Percentiles rank a stretch among this genome's conserved stretches.
phyloP scores from a whole-genome alignment of 2,888 invertebrate species.

The Callinectes sapidus region DNA sequence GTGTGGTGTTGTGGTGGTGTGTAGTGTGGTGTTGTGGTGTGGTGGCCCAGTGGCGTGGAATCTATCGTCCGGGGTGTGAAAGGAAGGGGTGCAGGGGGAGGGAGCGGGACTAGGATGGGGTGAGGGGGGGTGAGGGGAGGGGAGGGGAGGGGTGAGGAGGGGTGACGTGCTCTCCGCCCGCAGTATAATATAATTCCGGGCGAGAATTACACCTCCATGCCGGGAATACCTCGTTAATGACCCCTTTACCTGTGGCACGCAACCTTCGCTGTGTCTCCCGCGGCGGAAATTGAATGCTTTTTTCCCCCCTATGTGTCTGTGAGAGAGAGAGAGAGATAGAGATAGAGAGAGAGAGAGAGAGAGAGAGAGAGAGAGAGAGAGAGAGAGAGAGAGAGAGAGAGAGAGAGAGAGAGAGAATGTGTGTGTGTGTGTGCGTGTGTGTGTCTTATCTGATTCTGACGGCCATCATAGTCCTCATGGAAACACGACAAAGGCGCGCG shows the following conservation, averaged over 20 bases:
- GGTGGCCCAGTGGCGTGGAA: not conserved
- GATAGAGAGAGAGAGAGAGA: not conserved
- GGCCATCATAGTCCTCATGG: not conserved
- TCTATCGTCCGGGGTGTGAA: constrained; percentile 2
- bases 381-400: not conserved
- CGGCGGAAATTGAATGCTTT: constrained; percentile 30
- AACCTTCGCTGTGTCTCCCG: constrained; percentile 28
- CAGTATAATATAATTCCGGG: constrained; percentile 31
- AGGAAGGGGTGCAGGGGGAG: not conserved
- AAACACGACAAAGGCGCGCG: not conserved
- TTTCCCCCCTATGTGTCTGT: not conserved
- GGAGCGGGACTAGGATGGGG: not conserved
- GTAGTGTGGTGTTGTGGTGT: not conserved
- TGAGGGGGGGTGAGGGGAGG: not conserved
- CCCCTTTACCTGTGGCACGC: constrained; percentile 36
- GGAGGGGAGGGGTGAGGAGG: not conserved
- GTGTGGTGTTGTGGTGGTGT: not conserved
- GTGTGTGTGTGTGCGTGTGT: constrained; percentile 11
- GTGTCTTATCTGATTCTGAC: not conserved
- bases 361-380: not conserved
- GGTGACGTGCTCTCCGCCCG: constrained; percentile 1
- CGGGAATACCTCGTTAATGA: constrained; percentile 36
- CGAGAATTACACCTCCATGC: constrained; percentile 31
- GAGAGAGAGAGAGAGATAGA: not conserved
- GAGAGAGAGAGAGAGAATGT: not conserved